phyloP scores from a whole-genome alignment of 2,888 invertebrate species.

The Phyllotreta cruciferae region DNA sequence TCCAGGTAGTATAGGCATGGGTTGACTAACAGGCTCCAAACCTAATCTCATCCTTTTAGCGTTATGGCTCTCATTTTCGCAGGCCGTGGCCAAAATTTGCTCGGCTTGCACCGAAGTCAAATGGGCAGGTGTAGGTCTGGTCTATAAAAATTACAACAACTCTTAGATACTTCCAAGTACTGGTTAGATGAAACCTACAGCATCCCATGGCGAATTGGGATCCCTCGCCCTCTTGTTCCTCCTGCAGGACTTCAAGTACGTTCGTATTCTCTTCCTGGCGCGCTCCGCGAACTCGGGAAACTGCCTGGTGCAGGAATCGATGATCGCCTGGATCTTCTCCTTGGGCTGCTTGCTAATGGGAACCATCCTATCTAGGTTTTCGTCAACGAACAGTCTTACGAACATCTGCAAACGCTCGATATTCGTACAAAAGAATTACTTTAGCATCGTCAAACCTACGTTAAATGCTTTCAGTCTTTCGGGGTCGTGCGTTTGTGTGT shows the following conservation, averaged over 20 bases:
- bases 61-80: constrained; percentile 97
- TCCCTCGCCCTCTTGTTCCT: constrained; percentile 93
- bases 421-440: not conserved
- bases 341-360: constrained; percentile 98
- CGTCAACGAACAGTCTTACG: constrained; percentile 94
- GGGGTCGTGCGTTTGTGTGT: constrained; percentile 86
- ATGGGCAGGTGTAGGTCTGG: constrained; percentile 94
- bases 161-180: not conserved
- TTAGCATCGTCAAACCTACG: constrained; percentile 64
- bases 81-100: constrained; percentile 93
- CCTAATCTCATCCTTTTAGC: constrained; percentile 97
- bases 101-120: constrained; percentile 96
- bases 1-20: constrained; percentile 79
- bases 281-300: constrained; percentile 96
- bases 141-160: constrained; percentile 62
- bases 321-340: constrained; percentile 96
- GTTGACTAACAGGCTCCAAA: constrained; percentile 91
- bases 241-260: constrained; percentile 94
- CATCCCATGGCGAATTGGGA: constrained; percentile 81
- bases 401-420: constrained; percentile 78
- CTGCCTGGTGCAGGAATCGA: constrained; percentile 95
- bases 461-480: constrained; percentile 96
- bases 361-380: constrained; percentile 94
- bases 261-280: constrained; percentile 91
- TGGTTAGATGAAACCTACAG: constrained; percentile 67